phyloP scores from a whole-genome alignment of 2,888 invertebrate species.

The Drosophila falleni region DNA sequence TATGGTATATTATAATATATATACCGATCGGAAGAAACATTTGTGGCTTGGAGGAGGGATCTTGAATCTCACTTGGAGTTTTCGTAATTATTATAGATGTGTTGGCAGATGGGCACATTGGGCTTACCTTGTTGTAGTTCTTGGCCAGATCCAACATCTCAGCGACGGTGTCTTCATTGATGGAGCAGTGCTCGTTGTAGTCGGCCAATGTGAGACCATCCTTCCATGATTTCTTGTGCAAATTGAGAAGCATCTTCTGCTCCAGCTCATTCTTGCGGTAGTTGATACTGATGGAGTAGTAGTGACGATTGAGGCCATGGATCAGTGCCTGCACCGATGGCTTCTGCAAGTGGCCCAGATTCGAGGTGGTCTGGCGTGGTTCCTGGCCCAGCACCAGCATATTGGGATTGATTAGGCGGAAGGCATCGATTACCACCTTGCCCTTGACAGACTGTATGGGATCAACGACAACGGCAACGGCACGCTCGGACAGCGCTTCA shows the following conservation, averaged over 20 bases:
- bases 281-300: slow-evolving; percentile 99
- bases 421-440: slow-evolving; percentile 99
- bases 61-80: neutral
- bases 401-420: slow-evolving; percentile 99
- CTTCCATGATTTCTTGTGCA: slow-evolving; percentile 99
- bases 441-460: slow-evolving; percentile 99
- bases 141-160: slow-evolving; percentile 99
- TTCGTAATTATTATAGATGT: neutral
- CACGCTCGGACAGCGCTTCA: slow-evolving; percentile 98
- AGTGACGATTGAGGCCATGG: slow-evolving; percentile 99
- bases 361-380: slow-evolving; percentile 99
- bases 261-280: slow-evolving; percentile 99
- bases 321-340: slow-evolving; percentile 99
- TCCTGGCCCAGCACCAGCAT: slow-evolving; percentile 99
- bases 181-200: slow-evolving; percentile 96
- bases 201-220: slow-evolving; percentile 96
- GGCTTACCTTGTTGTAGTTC: slow-evolving; percentile 94
- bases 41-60: neutral
- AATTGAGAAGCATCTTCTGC: slow-evolving; percentile 99
- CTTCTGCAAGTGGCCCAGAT: slow-evolving; percentile 99
- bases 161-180: slow-evolving; percentile 97
- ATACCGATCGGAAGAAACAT: neutral
- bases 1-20: neutral
- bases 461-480: slow-evolving; percentile 99
- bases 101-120: neutral